These are phyloP conservation scores for Gnatocerus cornutus DNA, from an alignment of 2,888 invertebrate genomes.

Conservation along the genomic window DNA sequence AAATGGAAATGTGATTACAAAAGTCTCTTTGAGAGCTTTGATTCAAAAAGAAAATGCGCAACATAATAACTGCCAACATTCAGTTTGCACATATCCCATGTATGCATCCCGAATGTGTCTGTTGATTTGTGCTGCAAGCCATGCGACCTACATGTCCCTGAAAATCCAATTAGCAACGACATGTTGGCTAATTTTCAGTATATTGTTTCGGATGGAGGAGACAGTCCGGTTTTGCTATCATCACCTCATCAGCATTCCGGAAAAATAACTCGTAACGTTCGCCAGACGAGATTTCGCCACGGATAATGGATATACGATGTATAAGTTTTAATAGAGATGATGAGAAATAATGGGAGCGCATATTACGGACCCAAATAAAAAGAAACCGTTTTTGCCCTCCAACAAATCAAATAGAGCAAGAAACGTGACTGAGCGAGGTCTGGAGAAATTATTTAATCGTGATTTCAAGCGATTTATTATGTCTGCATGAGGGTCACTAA, in stretches of 20 bases:
- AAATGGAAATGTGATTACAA: too few relatives aligned
- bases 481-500: neutral
- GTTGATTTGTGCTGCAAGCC: conserved; percentile 1
- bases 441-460: conserved; percentile 3
- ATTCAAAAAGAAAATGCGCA: too few relatives aligned
- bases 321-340: conserved; percentile 5
- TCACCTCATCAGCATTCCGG: neutral
- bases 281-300: neutral
- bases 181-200: conserved; percentile 1
- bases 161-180: neutral
- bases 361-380: neutral
- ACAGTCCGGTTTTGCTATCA: neutral
- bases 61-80: neutral
- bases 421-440: neutral
- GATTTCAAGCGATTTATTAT: neutral
- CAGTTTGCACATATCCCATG: neutral
- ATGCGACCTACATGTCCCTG: conserved; percentile 1
- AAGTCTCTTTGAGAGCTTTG: too few relatives aligned
- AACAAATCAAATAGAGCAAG: neutral
- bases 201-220: neutral
- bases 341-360: conserved; percentile 8
- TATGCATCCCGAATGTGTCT: neutral
- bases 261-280: neutral
- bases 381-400: neutral
- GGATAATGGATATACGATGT: conserved; percentile 2